Conservation (phyloP, 1,140 invertebrate species). For the Formica exsecta region DNA sequence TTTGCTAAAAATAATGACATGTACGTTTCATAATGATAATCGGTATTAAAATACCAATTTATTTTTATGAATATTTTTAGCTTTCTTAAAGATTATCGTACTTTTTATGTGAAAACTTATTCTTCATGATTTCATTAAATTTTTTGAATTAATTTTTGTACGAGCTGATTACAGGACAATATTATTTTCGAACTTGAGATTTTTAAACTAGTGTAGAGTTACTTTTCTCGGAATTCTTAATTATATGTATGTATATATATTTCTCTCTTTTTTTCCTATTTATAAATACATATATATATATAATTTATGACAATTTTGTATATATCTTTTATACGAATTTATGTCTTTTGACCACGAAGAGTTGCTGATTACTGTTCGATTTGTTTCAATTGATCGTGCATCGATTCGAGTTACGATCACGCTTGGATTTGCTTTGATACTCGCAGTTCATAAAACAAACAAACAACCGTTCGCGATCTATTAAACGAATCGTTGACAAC, state of each 20-base stretch:
- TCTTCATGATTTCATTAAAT: slow-evolving; percentile 4
- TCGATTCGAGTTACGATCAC: not conserved
- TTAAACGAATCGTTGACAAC: slow-evolving; percentile 17
- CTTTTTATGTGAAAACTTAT: not conserved
- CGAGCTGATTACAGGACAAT: slow-evolving; percentile 4
- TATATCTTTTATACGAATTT: not conserved
- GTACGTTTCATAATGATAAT: not conserved
- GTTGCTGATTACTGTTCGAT: not conserved
- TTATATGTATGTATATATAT: too few relatives aligned
- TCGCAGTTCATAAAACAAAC: slow-evolving; percentile 22
- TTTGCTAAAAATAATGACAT: not conserved
- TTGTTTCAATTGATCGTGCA: slow-evolving; percentile 24
- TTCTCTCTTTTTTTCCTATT: not conserved
- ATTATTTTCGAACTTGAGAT: slow-evolving; percentile 1
- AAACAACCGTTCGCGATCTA: not conserved
- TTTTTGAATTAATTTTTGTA: slow-evolving; percentile 19
- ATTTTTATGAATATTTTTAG: slow-evolving; percentile 28
- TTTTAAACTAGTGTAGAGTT: slow-evolving; percentile 5
- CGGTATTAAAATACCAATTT: not conserved
- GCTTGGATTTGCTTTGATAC: slow-evolving; percentile 6
- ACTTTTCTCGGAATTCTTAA: not conserved
- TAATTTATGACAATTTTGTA: not conserved
- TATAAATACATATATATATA: not conserved
- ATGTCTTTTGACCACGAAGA: not conserved
- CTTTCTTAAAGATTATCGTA: slow-evolving; percentile 6